Percentiles rank a stretch among this genome's conserved stretches.
Conservation (phyloP, 35 echinoderm and acorn worm genomes). For the Diadema setosum region DNA sequence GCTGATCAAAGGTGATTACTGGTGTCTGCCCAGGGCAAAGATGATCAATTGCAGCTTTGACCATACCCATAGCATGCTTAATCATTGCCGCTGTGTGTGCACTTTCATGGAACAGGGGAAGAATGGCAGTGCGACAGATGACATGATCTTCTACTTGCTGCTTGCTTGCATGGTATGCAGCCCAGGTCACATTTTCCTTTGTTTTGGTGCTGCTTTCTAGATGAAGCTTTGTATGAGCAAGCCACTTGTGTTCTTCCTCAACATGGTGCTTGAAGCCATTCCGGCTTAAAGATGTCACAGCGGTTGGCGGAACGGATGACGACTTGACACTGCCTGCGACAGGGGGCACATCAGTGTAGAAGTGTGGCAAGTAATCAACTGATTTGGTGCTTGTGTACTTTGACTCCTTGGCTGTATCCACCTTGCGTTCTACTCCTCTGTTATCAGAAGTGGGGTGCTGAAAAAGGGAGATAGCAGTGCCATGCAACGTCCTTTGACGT, state of each 20-base stretch:
- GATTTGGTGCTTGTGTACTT: background rate
- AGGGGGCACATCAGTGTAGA: background rate
- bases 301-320: background rate
- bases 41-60: too few relatives aligned
- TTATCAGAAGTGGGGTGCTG: background rate
- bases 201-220: background rate
- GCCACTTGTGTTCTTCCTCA: slow-evolving; percentile 8
- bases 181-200: background rate
- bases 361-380: background rate
- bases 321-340: background rate
- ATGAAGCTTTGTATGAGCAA: background rate
- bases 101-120: slow-evolving; percentile 43
- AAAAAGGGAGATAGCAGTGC: slow-evolving; percentile 9
- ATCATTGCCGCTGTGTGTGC: slow-evolving; percentile 52
- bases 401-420: background rate
- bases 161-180: slow-evolving; percentile 22
- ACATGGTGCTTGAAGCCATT: too few relatives aligned
- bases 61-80: slow-evolving; percentile 15
- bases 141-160: background rate
- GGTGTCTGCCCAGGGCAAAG: too few relatives aligned
- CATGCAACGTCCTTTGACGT: slow-evolving; percentile 32
- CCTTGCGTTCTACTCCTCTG: background rate
- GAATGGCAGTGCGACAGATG: too few relatives aligned
- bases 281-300: too few relatives aligned
- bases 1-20: too few relatives aligned